Percentiles rank a stretch among this genome's conserved stretches.
Evolutionary conservation across 1,140 invertebrate genomes (phyloP).

Genomic region (Drosophila pachea): DNA sequence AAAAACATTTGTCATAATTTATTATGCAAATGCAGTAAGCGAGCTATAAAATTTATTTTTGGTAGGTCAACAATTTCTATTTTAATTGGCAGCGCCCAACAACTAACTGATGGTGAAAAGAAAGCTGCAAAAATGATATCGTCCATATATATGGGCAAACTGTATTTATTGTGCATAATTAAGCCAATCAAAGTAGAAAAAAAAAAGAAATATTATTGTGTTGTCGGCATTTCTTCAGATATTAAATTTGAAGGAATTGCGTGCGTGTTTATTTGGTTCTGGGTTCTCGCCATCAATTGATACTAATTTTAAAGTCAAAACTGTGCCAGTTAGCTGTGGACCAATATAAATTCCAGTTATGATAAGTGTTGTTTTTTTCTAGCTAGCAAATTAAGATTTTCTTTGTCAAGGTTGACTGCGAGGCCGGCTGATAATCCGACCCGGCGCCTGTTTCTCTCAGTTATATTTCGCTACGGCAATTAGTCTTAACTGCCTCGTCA

Average conservation of each 20-base stretch:
- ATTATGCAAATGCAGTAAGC: constrained; percentile 67
- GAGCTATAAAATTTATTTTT: constrained; percentile 46
- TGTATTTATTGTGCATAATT: constrained; percentile 68
- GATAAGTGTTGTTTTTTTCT: constrained; percentile 17
- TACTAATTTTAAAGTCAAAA: neutral
- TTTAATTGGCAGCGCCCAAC: constrained; percentile 63
- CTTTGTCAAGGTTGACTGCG: constrained; percentile 64
- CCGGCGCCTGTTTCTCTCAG: constrained; percentile 5
- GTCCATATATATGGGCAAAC: constrained; percentile 21
- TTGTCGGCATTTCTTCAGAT: constrained; percentile 27
- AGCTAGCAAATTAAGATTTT: constrained; percentile 61
- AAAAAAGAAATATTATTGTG: constrained; percentile 9
- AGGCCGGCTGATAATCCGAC: constrained; percentile 18
- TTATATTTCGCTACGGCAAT: constrained; percentile 42
- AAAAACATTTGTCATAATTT: constrained; percentile 60
- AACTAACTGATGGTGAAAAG: constrained; percentile 71
- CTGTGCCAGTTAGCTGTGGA: constrained; percentile 5
- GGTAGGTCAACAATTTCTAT: constrained; percentile 71
- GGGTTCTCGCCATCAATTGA: constrained; percentile 18
- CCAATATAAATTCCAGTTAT: constrained; percentile 26
- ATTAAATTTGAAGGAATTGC: constrained; percentile 37
- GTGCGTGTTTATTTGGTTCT: constrained; percentile 22
- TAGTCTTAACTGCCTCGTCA: constrained; percentile 64
- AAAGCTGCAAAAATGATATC: constrained; percentile 57
- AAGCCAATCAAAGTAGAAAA: constrained; percentile 60